These are phyloP conservation scores for Megamerina dolium DNA, from an alignment of 2,888 invertebrate genomes.

Conservation along the genomic window DNA sequence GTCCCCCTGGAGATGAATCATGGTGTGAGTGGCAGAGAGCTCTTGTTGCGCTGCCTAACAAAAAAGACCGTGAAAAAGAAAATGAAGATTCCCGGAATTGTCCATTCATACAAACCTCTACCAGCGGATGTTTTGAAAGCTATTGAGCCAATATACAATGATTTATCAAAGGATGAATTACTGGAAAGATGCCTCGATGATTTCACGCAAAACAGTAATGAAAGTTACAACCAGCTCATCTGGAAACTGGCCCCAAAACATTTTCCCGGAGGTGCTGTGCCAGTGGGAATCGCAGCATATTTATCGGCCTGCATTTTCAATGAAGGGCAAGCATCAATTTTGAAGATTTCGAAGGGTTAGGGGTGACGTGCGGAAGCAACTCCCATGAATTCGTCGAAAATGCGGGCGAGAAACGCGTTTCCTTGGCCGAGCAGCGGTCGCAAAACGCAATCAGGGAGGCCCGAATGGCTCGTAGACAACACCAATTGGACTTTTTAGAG, in stretches of 20 bases:
- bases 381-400: background rate
- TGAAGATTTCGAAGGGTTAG: background rate
- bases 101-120: background rate
- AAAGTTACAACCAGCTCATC: slow-evolving; percentile 1
- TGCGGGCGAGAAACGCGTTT: background rate
- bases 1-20: background rate
- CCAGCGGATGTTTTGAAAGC: background rate
- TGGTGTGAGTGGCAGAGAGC: slow-evolving; percentile 6
- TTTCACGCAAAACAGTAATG: slow-evolving; percentile 2
- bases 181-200: background rate
- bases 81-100: too few relatives aligned
- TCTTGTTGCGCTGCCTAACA: too few relatives aligned
- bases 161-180: background rate
- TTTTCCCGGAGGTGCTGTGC: background rate
- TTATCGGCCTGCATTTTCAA: background rate
- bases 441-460: background rate
- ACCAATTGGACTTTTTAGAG: background rate
- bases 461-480: slow-evolving; percentile 1
- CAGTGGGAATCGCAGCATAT: too few relatives aligned
- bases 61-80: too few relatives aligned
- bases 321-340: background rate
- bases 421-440: background rate
- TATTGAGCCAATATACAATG: background rate
- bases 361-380: background rate
- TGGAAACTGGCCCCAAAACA: slow-evolving; percentile 2